These are phyloP conservation scores for Thecocarcelia acutangulata DNA, from an alignment of 2,888 invertebrate species.

Conservation along the genomic window DNA sequence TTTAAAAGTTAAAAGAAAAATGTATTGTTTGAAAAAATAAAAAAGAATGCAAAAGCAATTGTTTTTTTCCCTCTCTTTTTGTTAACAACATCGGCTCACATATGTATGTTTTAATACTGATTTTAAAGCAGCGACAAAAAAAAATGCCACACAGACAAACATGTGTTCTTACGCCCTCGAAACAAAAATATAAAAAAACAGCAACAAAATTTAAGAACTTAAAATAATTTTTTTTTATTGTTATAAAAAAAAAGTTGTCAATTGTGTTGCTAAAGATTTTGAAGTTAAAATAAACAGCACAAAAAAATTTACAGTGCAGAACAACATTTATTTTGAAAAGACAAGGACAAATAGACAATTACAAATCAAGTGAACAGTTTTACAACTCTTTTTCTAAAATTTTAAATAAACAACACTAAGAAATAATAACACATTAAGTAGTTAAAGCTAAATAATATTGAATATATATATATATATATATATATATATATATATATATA, in stretches of 20 bases:
- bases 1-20: conserved; percentile 59
- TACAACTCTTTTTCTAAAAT: not conserved
- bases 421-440: not conserved
- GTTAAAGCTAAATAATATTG: too few species aligned
- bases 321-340: conserved; percentile 35
- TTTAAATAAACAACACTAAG: not conserved
- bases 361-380: conserved; percentile 31
- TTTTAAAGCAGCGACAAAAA: conserved; percentile 18
- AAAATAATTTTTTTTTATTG: conserved; percentile 14
- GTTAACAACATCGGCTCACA: conserved; percentile 44
- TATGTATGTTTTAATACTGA: conserved; percentile 50
- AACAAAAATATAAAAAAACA: conserved; percentile 49
- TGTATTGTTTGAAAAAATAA: conserved; percentile 47
- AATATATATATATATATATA: too few species aligned
- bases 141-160: conserved; percentile 74
- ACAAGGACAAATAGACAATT: conserved; percentile 44
- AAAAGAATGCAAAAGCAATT: conserved; percentile 46
- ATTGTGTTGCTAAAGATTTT: conserved; percentile 11
- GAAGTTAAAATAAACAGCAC: not conserved
- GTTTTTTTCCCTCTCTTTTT: conserved; percentile 11
- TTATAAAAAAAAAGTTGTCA: conserved; percentile 1
- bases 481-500: too few species aligned
- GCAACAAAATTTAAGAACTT: not conserved
- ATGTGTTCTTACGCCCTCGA: conserved; percentile 80
- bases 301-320: conserved; percentile 40